A percentile compares a stretch with the other conserved stretches of the same genome.
phyloP scores from a whole-genome alignment of 2,888 invertebrate genomes.

The Parnassius mnemosyne region DNA sequence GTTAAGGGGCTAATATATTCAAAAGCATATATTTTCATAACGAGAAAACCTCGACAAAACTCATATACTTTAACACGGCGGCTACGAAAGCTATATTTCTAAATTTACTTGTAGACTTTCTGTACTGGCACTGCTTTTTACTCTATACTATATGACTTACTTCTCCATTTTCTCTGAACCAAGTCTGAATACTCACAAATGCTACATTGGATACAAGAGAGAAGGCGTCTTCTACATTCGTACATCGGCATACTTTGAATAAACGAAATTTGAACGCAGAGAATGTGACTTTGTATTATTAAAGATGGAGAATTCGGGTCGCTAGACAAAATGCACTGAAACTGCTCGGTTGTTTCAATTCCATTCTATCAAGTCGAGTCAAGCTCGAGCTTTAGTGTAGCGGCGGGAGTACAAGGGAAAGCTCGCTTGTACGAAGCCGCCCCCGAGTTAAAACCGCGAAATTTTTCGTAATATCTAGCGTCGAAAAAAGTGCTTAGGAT shows the following conservation, averaged over 20 bases:
- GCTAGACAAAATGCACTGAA: constrained; percentile 40
- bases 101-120: too few relatives aligned
- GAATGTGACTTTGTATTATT: constrained; percentile 39
- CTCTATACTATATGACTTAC: too few relatives aligned
- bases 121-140: too few relatives aligned
- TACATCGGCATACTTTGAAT: constrained; percentile 17
- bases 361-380: constrained; percentile 31
- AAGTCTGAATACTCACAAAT: background rate
- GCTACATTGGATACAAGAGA: constrained; percentile 10
- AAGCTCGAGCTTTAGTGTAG: constrained; percentile 46
- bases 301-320: constrained; percentile 39
- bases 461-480: background rate
- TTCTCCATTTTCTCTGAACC: too few relatives aligned
- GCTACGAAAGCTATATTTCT: too few relatives aligned
- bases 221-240: constrained; percentile 19
- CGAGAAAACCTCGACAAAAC: too few relatives aligned
- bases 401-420: constrained; percentile 47
- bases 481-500: background rate
- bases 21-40: too few relatives aligned
- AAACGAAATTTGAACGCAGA: constrained; percentile 30
- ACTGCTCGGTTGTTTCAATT: constrained; percentile 45
- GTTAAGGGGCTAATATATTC: too few relatives aligned
- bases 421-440: constrained; percentile 39
- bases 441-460: constrained; percentile 10
- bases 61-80: too few relatives aligned